These are phyloP conservation scores for Homarus americanus DNA, from an alignment of 1,140 invertebrate genomes.

Conservation along the genomic window DNA sequence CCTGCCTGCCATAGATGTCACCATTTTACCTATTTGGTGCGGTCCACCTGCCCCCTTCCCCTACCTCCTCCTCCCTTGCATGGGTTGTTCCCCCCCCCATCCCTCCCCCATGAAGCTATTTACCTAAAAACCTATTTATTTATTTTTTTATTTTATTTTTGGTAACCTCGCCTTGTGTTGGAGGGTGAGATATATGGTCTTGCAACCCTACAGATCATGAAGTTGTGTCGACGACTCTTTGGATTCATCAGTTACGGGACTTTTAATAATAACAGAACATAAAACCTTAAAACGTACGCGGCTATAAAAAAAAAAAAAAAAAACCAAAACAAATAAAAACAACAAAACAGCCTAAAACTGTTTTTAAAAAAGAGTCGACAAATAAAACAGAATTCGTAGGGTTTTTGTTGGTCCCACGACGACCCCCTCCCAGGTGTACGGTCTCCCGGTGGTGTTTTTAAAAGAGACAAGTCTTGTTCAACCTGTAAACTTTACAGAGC, in stretches of 20 bases:
- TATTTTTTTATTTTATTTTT: no score
- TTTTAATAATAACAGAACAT: neutral
- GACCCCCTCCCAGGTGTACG: no score
- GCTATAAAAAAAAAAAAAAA: neutral
- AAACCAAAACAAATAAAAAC: no score
- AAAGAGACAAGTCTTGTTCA: conserved; percentile 11
- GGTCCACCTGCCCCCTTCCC: no score
- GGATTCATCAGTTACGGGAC: neutral
- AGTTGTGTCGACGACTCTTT: no score
- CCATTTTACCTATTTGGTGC: neutral
- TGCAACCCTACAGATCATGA: neutral
- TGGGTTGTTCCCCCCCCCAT: conserved; percentile 29
- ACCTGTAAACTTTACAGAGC: conserved; percentile 12
- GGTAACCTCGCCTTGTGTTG: neutral
- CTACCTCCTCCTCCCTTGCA: neutral
- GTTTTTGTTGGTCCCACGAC: no score
- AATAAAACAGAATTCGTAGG: no score
- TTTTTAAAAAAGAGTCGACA: no score
- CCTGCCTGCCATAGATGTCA: neutral
- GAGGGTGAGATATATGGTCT: neutral
- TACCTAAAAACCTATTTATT: no score
- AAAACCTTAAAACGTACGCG: neutral
- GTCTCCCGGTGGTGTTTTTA: no score
- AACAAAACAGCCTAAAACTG: no score
- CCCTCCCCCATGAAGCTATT: neutral